Base-by-base conservation (phyloP, 2,888 invertebrate species). In the Mythimna vitellina region DNA sequence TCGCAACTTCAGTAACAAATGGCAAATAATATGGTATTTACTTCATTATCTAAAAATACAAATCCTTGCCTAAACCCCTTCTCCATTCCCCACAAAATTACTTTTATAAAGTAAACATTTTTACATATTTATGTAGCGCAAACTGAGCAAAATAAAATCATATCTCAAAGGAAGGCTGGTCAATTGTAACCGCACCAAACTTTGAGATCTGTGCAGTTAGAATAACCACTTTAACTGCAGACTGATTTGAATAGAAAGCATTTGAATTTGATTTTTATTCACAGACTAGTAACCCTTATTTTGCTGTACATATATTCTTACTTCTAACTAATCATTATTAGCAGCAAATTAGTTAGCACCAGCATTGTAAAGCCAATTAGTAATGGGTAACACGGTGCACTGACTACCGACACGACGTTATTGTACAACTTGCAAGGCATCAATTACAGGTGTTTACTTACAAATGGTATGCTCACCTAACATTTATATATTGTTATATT, bases 291-390 rank as follows among this genome's bases (percentile, higher is more conserved):
- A 46, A 64, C 29, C 42, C 58, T 54, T 53, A 57, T 61, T 65
- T 32, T 68, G 68, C 65, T 73, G 78, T 62, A 79, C 58, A 67
- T 68, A 74, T 70, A 73, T 72, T 51, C 71, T 83, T 74, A 82
- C 53, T 75, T 68, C 67, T 68, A 70, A 62, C 66, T 71, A 78
- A 72, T 57, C 14, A 70, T 75, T 80, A 81, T 79, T 81, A 82
- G 87, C 86, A 87, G 88, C 86, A 78, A 83, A 82, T 82, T 84
- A 71, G 81, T 85, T 89, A 90, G 90, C 90, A 90, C 90, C 90
- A 82, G 85, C 83, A 68, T 38, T 78, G 73, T 75, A 81, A 86
- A 88, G 84, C 83, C 80, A 75, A 84, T 76, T 76, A 75, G 71
- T 80, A 63, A 57, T 12, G 35, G 65, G 29, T 57, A 67, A 63